Evolutionary conservation across 1,140 invertebrate species (phyloP), one percentile per base, ranked within the genome.

Genomic region (Wiebesia pumilae): DNA sequence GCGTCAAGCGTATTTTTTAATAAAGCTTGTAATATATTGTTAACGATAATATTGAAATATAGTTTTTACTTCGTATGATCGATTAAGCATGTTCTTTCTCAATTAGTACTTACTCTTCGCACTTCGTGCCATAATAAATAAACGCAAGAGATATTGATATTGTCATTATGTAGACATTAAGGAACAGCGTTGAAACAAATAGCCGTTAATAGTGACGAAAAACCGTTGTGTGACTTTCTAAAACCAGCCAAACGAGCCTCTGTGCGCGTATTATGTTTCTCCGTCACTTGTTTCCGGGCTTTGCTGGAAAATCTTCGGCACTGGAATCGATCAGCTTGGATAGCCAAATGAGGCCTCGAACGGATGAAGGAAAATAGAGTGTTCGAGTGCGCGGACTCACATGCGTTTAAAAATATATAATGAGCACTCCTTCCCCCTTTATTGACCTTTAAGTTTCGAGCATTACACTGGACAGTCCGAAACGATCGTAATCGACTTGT

Each of bases 211-310:
- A 19, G 40, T 65, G n/a, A n/a, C n/a, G 75, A 38, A 80, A 81
- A 81, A 71, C 78, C 47, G 65, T 80, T 77, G 33, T 65, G 67
- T 7, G 35, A 81, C 84, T 85, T 85, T 85, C 84, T 85, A 85
- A 85, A 85, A 81, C 33, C n/a, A 16, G 51, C 78, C 16, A 71
- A 85, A 85, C 77, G 62, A 79, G 75, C 33, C 12, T 24, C 27
- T 16, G n/a, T n/a, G 21, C 62, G 35, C 35, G n/a, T 14, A 65
- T 54, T n/a, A 65, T 16, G 19, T 27, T 47, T 7, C 16, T 43
- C 69, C 16, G 19, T 12, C 1, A 0, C 0, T n/a, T 27, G 27
- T 67, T 85, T 85, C 62, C 84, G 77, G 19, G 43, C 35, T 10
- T 16, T 54, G 47, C 73, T 4, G 21, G 12, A 54, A 69, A 40